A percentile compares a stretch with the other conserved stretches of the same genome.
Evolutionary conservation across 2,888 invertebrate species (phyloP).

Genomic region (Rhingia rostrata): DNA sequence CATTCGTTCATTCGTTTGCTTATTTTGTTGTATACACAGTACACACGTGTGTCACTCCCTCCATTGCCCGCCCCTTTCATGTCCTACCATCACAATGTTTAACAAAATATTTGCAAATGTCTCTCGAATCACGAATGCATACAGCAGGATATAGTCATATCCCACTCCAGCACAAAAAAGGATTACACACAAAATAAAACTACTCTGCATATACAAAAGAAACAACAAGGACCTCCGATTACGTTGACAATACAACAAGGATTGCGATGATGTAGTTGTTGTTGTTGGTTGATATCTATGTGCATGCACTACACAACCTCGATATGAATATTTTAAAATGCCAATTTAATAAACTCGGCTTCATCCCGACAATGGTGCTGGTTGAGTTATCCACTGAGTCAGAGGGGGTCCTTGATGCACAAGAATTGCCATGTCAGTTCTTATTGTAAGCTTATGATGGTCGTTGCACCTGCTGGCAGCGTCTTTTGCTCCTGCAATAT

Average conservation of each 20-base stretch:
- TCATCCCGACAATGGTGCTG: slow-evolving; percentile 39
- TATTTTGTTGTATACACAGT: slow-evolving; percentile 36
- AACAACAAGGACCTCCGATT: slow-evolving; percentile 43
- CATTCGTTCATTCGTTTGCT: slow-evolving; percentile 34
- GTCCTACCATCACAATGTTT: slow-evolving; percentile 24
- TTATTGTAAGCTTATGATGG: slow-evolving; percentile 23
- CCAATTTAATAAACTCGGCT: slow-evolving; percentile 68
- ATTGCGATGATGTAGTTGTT: slow-evolving; percentile 53
- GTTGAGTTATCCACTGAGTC: slow-evolving; percentile 29
- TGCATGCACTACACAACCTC: slow-evolving; percentile 60
- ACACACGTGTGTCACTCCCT: slow-evolving; percentile 17
- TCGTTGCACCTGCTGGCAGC: slow-evolving; percentile 48
- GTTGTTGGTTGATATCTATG: slow-evolving; percentile 16
- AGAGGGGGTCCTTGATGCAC: slow-evolving; percentile 14
- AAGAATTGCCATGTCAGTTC: slow-evolving; percentile 17
- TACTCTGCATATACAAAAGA: slow-evolving; percentile 55
- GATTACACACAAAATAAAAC: slow-evolving; percentile 39
- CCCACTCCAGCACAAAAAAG: slow-evolving; percentile 29
- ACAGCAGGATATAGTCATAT: not conserved
- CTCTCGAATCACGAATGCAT: not conserved
- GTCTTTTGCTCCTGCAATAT: slow-evolving; percentile 43
- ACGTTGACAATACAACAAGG: slow-evolving; percentile 32
- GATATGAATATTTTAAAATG: slow-evolving; percentile 71
- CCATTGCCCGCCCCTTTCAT: slow-evolving; percentile 42
- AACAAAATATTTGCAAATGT: slow-evolving; percentile 8